phyloP scores from a whole-genome alignment of 2,888 invertebrate species.

The Campoplex capitator region DNA sequence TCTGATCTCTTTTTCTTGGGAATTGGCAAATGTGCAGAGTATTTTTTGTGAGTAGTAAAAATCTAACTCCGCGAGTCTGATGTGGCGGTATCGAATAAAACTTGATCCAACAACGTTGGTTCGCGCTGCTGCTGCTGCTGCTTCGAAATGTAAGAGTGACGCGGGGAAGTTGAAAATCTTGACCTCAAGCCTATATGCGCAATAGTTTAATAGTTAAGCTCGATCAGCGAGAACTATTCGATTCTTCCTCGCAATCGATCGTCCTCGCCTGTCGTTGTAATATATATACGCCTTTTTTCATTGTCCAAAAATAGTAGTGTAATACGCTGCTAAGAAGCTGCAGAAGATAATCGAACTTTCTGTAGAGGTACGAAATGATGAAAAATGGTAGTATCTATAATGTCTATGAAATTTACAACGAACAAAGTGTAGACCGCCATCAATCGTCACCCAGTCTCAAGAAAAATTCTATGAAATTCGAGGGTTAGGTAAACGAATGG shows the following conservation, averaged over 20 bases:
- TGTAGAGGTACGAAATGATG: no score
- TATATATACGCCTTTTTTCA: no score
- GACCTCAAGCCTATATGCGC: constrained; percentile 19
- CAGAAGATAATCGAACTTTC: no score
- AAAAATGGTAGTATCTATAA: neutral
- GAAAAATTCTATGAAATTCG: neutral
- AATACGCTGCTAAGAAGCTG: no score
- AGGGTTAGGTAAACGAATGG: neutral
- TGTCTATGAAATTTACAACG: neutral
- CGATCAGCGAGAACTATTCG: neutral
- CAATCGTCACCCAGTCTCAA: neutral
- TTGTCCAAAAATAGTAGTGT: no score
- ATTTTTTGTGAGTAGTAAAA: constrained; percentile 69
- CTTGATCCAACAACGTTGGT: constrained; percentile 50
- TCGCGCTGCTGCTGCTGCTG: neutral
- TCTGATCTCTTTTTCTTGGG: neutral
- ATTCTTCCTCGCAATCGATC: neutral
- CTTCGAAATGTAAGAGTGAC: constrained; percentile 14
- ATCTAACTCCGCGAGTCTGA: constrained; percentile 68
- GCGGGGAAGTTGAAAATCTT: constrained; percentile 22
- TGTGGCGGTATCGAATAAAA: constrained; percentile 68
- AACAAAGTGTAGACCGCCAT: neutral
- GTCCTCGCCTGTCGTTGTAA: neutral
- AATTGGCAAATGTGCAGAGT: constrained; percentile 73
- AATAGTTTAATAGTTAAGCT: no score